These are phyloP conservation scores for Dysidea cf. avara DNA, from an alignment of 37 sponge, comb jelly and placozoan species.

Conservation along the genomic window DNA sequence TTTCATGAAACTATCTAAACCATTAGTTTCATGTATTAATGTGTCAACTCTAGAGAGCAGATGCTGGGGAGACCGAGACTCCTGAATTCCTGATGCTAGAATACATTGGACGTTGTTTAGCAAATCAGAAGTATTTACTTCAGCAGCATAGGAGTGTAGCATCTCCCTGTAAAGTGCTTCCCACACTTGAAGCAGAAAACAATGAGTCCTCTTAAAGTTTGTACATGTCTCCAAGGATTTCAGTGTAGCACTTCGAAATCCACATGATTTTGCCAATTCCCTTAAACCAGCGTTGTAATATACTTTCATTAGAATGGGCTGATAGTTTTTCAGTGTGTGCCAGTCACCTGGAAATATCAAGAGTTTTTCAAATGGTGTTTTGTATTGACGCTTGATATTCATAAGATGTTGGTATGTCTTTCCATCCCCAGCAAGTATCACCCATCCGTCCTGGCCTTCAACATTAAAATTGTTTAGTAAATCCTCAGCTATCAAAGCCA, in stretches of 20 bases:
- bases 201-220: constrained; percentile 19
- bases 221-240: not conserved
- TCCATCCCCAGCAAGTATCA: no score
- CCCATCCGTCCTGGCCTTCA: no score
- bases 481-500: not conserved
- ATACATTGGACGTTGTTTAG: not conserved
- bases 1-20: no score
- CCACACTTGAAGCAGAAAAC: constrained; percentile 20
- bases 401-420: no score
- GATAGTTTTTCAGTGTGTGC: constrained; percentile 14
- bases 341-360: constrained; percentile 23
- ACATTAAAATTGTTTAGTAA: not conserved
- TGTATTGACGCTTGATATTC: not conserved
- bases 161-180: constrained; percentile 17
- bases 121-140: not conserved
- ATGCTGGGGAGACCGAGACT: no score
- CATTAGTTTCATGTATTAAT: no score
- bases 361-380: constrained; percentile 2
- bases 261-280: constrained; percentile 8
- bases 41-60: no score
- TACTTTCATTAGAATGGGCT: not conserved
- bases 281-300: constrained; percentile 17
- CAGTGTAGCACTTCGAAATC: constrained; percentile 1
- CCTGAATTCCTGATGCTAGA: not conserved
- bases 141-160: not conserved